Conservation (phyloP, 2,888 invertebrate genomes). For the Phyto melanocephala region DNA sequence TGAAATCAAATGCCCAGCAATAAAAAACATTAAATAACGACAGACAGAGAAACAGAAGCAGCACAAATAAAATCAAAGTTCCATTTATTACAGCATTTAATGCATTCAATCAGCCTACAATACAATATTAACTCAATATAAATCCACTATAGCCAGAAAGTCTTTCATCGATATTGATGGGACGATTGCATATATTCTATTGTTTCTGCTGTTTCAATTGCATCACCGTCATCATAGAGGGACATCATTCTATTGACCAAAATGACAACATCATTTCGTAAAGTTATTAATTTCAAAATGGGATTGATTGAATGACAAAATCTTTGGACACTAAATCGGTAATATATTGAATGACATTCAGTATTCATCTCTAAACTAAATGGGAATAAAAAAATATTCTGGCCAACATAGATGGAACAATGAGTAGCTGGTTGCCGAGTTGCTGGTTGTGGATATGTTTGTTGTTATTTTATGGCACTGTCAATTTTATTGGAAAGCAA, state of each 20-base stretch:
- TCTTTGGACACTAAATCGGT: conserved; percentile 67
- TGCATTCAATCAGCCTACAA: background rate
- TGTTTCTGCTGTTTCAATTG: background rate
- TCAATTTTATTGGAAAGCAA: conserved; percentile 51
- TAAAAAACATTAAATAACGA: conserved; percentile 53
- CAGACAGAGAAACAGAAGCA: background rate
- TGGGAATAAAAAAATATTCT: conserved; percentile 16
- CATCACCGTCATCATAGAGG: conserved; percentile 10
- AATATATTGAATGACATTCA: conserved; percentile 60
- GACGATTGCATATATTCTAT: conserved; percentile 44
- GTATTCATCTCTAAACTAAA: conserved; percentile 53
- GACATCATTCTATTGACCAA: conserved; percentile 31
- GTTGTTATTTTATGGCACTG: conserved; percentile 43
- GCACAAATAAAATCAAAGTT: conserved; percentile 54
- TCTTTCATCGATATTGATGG: conserved; percentile 37
- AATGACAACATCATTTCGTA: conserved; percentile 66
- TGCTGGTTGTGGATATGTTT: background rate
- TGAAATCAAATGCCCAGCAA: conserved; percentile 68
- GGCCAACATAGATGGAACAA: conserved; percentile 12
- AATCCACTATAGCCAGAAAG: conserved; percentile 22
- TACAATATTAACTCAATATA: conserved; percentile 42
- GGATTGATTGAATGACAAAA: conserved; percentile 74
- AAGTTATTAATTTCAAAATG: conserved; percentile 72
- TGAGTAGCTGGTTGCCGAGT: background rate
- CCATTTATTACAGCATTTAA: conserved; percentile 42